Evolutionary conservation across 2,113 vertebrate species (phyloP), one percentile per base, ranked within the genome.

Genomic region (Caretta caretta): DNA sequence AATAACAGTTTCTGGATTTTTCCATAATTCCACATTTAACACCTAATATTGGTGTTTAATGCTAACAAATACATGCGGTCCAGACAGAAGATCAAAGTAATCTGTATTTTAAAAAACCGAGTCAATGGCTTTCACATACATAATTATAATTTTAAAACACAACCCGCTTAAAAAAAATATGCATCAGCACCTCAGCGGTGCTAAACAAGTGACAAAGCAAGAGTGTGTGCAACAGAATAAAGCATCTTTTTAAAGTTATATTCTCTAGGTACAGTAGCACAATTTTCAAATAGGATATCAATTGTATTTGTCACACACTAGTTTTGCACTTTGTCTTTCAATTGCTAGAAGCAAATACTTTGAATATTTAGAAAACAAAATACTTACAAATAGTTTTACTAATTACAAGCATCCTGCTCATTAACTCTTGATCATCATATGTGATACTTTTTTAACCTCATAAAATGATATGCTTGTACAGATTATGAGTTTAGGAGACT

Each of bases 141-240:
- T 29, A 81, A 25, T 16, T 84, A 79, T 6, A 81, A 8, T 62
- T 76, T 24, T n/a, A 4, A 57, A 38, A 54, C 19, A 51, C 17
- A 42, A 46, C 22, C 24, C 5, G 8, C 16, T 69, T 19, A 25
- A 46, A 76, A 27, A 24, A 31, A 42, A 2, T 1, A 3, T 1
- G 31, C 59, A 76, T 84, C 1, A 20, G 2, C 5, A 69, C 0
- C 0, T 10, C 29, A 86, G 1, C 1, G 24, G 6, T 53, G 80
- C 1, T 59, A 19, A 54, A 31, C 14, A 87, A 93, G 72, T 46
- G 31, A 5, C 19, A 79, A 29, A 5, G 1, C 72, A 76, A 27
- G 24, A 25, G 42, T 13, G 24, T 25, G 42, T 46, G 72, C 0
- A 0, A 3, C 29, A 78, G 16, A 94, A 90, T 9, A 2, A 1